Evolutionary conservation across 2,113 vertebrate species (phyloP), one percentile per base, ranked within the genome.

Genomic region (Coryphaenoides rupestris): DNA sequence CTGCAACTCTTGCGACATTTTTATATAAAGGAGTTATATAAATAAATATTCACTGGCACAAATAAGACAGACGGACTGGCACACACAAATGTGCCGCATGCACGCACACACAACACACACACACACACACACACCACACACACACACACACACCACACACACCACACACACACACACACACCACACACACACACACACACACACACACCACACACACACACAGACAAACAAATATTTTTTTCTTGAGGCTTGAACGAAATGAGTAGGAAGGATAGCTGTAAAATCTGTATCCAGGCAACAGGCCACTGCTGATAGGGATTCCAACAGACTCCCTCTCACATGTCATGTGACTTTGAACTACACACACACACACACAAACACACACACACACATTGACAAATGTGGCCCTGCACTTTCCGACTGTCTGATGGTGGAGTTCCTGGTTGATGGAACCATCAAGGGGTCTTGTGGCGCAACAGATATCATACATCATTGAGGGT

Each of bases 211-310:
- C 15, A 62, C 63, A 70, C 47, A 75, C 12, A 76, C 15, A 60
- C 58, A 55, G 75, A 15, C 50, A 62, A 65, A 72, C 68, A 62
- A 88, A 90, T 40, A 40, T 40, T 40, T 12, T 10, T 40, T 12
- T 40, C n/a, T 40, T 7, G 13, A 12, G 33, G 33, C 10, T 40
- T 40, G 13, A 40, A 40, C 9, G 89, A 89, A 87, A 77, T 70
- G 79, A 21, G 59, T 62, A 62, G 68, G 58, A 77, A 74, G 66
- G 71, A 67, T 64, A 73, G 75, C 75, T 80, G 80, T 82, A 64
- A 70, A 1, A 21, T 72, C 62, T 54, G 89, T 91, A 87, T 86
- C 90, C 75, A 89, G 79, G 88, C 89, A 91, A 90, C 89, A 82
- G 81, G 78, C 71, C 74, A 75, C 62, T 60, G 76, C 74, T 74